Evolutionary conservation across 1,140 invertebrate genomes (phyloP).

Genomic region (Pentalonia nigronervosa): DNA sequence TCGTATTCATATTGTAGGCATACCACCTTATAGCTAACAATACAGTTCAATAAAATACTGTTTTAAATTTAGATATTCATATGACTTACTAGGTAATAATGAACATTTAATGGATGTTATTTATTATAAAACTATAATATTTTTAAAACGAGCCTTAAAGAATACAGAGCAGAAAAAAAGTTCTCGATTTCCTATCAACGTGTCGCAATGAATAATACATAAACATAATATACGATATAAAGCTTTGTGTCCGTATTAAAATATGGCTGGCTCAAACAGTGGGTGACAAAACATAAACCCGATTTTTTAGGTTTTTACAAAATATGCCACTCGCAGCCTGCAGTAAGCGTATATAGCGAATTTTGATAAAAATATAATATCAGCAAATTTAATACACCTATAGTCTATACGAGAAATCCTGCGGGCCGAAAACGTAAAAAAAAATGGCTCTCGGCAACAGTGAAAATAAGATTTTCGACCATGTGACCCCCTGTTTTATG

Average conservation of each 20-base stretch:
- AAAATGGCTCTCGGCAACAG: neutral
- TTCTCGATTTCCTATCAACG: neutral
- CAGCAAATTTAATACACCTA: neutral
- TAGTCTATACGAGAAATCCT: neutral
- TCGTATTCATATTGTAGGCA: neutral
- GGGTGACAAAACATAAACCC: neutral
- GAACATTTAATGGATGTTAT: neutral
- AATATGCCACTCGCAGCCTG: neutral
- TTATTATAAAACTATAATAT: neutral
- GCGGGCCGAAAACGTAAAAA: neutral
- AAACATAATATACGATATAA: neutral
- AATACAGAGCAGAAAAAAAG: neutral
- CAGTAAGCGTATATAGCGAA: neutral
- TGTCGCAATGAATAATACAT: neutral
- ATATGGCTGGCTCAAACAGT: neutral
- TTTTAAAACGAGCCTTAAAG: neutral
- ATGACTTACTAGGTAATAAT: neutral
- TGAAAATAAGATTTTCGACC: neutral
- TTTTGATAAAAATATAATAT: conserved; percentile 4
- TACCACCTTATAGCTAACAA: neutral
- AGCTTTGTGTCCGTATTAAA: neutral
- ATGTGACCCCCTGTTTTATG: neutral
- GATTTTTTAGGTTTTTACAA: neutral
- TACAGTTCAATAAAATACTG: neutral
- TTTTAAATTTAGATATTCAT: neutral